Percentiles rank a stretch among this genome's conserved stretches.
These are phyloP conservation scores for Xylophagus ater DNA, from an alignment of 2,888 invertebrate species.

Conservation along the genomic window DNA sequence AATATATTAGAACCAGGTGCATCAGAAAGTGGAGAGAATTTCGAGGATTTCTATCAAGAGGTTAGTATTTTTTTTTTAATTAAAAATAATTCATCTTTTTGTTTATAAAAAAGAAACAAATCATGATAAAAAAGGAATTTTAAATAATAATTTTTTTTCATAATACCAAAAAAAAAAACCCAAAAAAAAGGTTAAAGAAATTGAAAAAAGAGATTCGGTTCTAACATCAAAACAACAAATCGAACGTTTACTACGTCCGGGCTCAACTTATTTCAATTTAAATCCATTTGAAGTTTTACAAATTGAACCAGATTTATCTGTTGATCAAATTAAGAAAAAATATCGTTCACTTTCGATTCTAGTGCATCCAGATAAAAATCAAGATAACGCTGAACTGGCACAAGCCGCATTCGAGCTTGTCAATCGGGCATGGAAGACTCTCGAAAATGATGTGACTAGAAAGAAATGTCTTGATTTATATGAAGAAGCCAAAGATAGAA, in stretches of 20 bases:
- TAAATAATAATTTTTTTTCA: too few species aligned
- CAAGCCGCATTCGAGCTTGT: constrained; percentile 89
- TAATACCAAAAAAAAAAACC: too few species aligned
- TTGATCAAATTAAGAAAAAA: constrained; percentile 93
- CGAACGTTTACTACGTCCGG: constrained; percentile 86
- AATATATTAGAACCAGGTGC: too few species aligned
- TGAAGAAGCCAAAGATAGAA: constrained; percentile 90
- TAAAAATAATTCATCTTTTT: too few species aligned
- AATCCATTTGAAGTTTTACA: constrained; percentile 89
- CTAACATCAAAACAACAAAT: constrained; percentile 96
- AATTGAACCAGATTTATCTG: constrained; percentile 75
- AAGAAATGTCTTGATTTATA: constrained; percentile 92
- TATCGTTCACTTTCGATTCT: constrained; percentile 92
- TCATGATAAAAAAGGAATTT: too few species aligned
- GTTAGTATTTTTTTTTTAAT: too few species aligned
- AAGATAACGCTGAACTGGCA: constrained; percentile 88
- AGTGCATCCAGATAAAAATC: constrained; percentile 99
- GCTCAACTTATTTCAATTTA: constrained; percentile 96
- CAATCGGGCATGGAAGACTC: constrained; percentile 87
- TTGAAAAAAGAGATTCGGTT: constrained; percentile 94
- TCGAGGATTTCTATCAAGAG: too few species aligned
- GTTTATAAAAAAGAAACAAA: too few species aligned
- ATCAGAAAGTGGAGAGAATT: too few species aligned
- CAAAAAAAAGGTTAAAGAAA: constrained; percentile 97
- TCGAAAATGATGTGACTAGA: constrained; percentile 89